These are phyloP conservation scores for Ametastegia equiseti DNA, from an alignment of 2,888 invertebrate species.

Conservation along the genomic window DNA sequence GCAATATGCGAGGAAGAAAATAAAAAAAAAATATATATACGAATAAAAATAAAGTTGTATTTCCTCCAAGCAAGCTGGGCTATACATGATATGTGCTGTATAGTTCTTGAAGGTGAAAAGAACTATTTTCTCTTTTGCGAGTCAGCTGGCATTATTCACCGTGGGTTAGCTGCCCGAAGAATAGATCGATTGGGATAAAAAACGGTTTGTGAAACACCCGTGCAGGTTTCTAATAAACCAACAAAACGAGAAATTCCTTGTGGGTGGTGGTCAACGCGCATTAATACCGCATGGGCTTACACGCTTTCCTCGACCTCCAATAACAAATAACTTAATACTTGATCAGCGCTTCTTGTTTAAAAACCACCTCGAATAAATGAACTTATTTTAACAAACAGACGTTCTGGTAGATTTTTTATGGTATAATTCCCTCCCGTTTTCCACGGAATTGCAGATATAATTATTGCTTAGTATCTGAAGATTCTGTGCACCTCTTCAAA, in stretches of 20 bases:
- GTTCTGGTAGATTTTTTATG: no score
- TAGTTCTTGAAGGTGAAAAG: slow-evolving; percentile 36
- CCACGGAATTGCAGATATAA: no score
- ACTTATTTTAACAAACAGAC: no score
- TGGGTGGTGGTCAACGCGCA: slow-evolving; percentile 14
- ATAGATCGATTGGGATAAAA: slow-evolving; percentile 37
- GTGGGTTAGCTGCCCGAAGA: slow-evolving; percentile 9
- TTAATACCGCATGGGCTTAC: neutral
- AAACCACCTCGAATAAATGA: no score
- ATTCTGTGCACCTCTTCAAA: no score
- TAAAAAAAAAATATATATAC: neutral
- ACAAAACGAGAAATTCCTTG: slow-evolving; percentile 27
- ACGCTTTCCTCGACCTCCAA: slow-evolving; percentile 42
- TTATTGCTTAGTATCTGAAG: no score
- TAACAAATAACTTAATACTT: no score
- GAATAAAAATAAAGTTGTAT: neutral
- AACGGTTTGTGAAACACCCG: slow-evolving; percentile 45
- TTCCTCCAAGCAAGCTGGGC: neutral
- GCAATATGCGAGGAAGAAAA: neutral
- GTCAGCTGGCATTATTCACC: slow-evolving; percentile 40
- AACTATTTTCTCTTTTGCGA: slow-evolving; percentile 37
- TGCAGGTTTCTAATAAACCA: slow-evolving; percentile 43
- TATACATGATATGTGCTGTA: neutral
- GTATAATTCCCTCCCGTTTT: no score
- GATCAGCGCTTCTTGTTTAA: neutral